These are phyloP conservation scores for Ceyx erithaca DNA, from an alignment of 2,797 vertebrate species.

Conservation along the genomic window DNA sequence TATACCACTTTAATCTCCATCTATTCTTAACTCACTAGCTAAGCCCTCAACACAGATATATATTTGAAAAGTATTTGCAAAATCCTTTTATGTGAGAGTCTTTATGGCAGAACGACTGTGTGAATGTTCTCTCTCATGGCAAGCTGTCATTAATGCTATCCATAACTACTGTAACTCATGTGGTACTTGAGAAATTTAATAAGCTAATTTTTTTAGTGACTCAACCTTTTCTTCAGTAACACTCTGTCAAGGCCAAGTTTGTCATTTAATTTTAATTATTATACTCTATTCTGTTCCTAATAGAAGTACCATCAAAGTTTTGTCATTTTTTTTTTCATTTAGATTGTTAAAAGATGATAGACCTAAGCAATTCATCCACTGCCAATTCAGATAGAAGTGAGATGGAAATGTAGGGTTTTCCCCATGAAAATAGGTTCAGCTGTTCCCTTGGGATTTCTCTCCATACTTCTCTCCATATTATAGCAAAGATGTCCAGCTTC, in stretches of 20 bases:
- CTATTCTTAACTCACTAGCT: not conserved
- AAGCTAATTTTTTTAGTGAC: constrained; percentile 1
- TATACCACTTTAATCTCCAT: not conserved
- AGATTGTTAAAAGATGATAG: not conserved
- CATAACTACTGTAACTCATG: not conserved
- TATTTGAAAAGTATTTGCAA: not conserved
- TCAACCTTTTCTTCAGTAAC: not conserved
- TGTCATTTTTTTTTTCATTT: not conserved
- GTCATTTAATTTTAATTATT: constrained; percentile 23
- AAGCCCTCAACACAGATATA: not conserved
- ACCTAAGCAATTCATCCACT: not conserved
- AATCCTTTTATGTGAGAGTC: not conserved
- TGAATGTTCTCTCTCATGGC: not conserved
- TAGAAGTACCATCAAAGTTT: not conserved
- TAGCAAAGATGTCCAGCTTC: not conserved
- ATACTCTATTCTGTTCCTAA: not conserved
- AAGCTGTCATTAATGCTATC: not conserved
- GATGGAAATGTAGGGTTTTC: not conserved
- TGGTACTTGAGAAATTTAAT: not conserved
- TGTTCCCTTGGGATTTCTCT: not conserved
- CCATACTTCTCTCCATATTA: not conserved
- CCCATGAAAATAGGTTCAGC: not conserved
- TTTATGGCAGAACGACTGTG: not conserved
- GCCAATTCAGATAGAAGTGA: not conserved
- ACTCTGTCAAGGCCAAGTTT: not conserved